These are phyloP conservation scores for Mugil cephalus DNA, from an alignment of 2,113 vertebrate genomes.

Conservation along the genomic window DNA sequence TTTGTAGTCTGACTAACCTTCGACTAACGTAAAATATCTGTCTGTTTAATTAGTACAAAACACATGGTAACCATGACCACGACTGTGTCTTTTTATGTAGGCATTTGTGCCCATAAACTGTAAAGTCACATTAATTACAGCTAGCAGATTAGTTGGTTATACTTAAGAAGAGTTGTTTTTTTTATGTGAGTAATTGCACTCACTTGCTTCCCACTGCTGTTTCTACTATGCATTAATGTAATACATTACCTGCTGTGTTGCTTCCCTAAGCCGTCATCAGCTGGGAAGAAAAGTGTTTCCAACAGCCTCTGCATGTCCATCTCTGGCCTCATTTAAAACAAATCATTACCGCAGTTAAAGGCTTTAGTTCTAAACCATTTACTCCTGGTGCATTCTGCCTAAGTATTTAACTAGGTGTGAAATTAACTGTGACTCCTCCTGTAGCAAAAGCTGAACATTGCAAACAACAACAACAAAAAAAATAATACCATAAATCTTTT, in stretches of 20 bases:
- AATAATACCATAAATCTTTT: slow-evolving; percentile 49
- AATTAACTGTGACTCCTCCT: slow-evolving; percentile 73
- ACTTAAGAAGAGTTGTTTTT: background rate
- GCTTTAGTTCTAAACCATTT: slow-evolving; percentile 69
- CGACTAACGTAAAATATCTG: no score
- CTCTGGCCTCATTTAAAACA: slow-evolving; percentile 49
- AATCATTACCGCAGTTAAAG: slow-evolving; percentile 56
- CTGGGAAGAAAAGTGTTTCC: slow-evolving; percentile 31
- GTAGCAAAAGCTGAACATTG: slow-evolving; percentile 39
- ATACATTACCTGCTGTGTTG: slow-evolving; percentile 38
- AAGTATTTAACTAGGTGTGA: slow-evolving; percentile 81
- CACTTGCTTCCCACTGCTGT: background rate
- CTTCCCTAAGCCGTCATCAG: slow-evolving; percentile 31
- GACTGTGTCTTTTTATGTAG: no score
- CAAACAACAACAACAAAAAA: slow-evolving; percentile 17
- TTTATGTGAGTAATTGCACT: background rate
- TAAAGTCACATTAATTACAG: background rate
- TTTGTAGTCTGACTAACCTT: no score
- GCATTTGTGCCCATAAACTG: background rate
- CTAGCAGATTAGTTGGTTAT: background rate
- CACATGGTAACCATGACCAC: no score
- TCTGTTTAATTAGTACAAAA: no score
- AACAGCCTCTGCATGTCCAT: slow-evolving; percentile 36
- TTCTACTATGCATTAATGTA: slow-evolving; percentile 10
- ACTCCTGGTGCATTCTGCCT: slow-evolving; percentile 52